Conservation (phyloP, 2,113 vertebrate species). For the Mungos mungo region DNA sequence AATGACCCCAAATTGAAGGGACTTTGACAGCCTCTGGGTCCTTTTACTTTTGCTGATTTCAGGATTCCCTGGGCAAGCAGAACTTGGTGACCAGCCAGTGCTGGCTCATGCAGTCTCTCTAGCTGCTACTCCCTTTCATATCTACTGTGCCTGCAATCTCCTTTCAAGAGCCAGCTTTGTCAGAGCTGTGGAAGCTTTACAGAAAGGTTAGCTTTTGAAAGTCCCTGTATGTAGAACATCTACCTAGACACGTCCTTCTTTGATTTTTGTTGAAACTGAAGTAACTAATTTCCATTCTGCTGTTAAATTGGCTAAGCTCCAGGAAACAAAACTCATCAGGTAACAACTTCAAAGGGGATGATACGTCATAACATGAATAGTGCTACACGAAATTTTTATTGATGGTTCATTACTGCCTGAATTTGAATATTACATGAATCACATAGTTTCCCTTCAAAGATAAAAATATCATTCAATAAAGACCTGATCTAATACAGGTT, state of each 20-base stretch:
- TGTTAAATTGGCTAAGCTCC: background rate
- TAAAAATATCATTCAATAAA: conserved; percentile 18
- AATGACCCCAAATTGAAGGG: conserved; percentile 19
- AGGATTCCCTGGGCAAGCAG: background rate
- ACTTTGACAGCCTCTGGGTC: background rate
- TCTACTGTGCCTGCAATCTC: background rate
- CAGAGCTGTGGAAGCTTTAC: background rate
- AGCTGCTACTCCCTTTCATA: background rate
- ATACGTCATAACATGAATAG: background rate
- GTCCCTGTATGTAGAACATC: background rate
- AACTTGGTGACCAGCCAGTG: background rate
- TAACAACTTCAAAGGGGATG: conserved; percentile 2
- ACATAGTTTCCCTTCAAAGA: conserved; percentile 48
- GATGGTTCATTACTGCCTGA: background rate
- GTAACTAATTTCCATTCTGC: conserved; percentile 15
- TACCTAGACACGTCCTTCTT: background rate
- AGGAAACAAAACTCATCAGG: conserved; percentile 16
- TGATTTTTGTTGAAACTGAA: background rate
- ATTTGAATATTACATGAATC: conserved; percentile 17
- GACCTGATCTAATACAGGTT: background rate
- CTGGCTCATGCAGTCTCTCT: background rate
- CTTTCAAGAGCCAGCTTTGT: background rate
- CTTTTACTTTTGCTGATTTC: background rate
- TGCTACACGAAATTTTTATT: background rate
- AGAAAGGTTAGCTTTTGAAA: background rate